Percentiles rank a stretch among this genome's conserved stretches.
Conservation (phyloP, 2,113 vertebrate genomes). For the Podilymbus podiceps region DNA sequence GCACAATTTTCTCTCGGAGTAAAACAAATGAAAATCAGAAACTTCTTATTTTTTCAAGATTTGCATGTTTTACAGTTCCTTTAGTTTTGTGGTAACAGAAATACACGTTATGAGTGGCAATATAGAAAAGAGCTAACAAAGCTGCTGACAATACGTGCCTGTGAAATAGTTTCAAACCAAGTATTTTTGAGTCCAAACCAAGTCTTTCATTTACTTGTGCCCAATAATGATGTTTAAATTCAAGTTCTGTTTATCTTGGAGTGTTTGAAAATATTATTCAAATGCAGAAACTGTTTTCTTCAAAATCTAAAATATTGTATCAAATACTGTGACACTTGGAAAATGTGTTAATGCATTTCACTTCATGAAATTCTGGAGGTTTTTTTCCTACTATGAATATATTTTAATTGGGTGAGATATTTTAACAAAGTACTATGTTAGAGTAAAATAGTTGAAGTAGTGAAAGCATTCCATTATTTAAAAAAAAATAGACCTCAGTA, state of each 20-base stretch:
- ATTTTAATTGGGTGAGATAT: not conserved
- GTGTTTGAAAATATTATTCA: not conserved
- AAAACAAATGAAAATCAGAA: not conserved
- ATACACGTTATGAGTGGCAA: not conserved
- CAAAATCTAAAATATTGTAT: not conserved
- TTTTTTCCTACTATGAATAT: not conserved
- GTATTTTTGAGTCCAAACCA: not conserved
- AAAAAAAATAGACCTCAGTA: not conserved
- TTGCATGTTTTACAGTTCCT: not conserved
- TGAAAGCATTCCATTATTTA: not conserved
- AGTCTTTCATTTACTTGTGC: not conserved
- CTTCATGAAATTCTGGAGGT: not conserved
- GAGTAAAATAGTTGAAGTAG: not conserved
- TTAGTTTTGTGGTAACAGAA: not conserved
- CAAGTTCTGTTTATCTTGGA: not conserved
- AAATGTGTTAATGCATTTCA: not conserved
- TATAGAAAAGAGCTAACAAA: not conserved
- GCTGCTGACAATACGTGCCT: not conserved
- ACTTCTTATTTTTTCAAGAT: not conserved
- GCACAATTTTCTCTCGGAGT: not conserved
- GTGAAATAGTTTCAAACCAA: not conserved
- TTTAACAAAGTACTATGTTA: not conserved
- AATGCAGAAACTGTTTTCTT: not conserved
- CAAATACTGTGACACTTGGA: not conserved
- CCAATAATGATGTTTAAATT: not conserved